phyloP scores from a whole-genome alignment of 1,140 invertebrate genomes.

The Antheraea mylitta region DNA sequence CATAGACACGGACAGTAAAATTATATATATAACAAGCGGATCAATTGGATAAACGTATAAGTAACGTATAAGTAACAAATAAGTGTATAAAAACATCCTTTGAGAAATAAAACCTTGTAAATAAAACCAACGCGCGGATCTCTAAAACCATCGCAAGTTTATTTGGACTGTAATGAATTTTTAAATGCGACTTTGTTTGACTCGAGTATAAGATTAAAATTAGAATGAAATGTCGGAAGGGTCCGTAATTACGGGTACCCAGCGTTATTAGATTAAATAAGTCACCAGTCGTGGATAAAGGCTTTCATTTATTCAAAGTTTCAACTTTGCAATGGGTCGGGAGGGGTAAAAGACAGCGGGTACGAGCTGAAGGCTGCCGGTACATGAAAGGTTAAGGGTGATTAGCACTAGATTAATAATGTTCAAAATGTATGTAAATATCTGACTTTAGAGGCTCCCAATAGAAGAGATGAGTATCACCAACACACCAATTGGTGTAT shows the following conservation, averaged over 20 bases:
- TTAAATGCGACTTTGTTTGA: constrained; percentile 20
- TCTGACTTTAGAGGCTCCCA: no score
- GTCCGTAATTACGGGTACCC: neutral
- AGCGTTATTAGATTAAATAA: constrained; percentile 1
- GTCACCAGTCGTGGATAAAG: neutral
- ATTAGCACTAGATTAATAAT: no score
- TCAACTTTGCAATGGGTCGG: constrained; percentile 29
- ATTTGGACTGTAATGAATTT: constrained; percentile 20
- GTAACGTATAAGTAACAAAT: no score
- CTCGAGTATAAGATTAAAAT: constrained; percentile 19
- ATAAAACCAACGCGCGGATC: constrained; percentile 10
- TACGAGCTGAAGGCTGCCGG: no score
- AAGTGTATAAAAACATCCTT: no score
- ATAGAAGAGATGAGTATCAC: no score
- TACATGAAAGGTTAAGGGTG: no score
- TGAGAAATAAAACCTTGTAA: neutral
- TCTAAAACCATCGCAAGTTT: constrained; percentile 10
- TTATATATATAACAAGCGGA: no score
- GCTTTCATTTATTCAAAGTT: neutral
- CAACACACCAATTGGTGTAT: no score
- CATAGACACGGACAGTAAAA: no score
- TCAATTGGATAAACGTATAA: no score
- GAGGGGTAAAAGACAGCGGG: constrained; percentile 21
- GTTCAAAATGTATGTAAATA: no score
- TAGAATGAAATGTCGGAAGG: constrained; percentile 10